Base-by-base conservation (phyloP, 2,113 vertebrate genomes). In the Burhinus bistriatus region DNA sequence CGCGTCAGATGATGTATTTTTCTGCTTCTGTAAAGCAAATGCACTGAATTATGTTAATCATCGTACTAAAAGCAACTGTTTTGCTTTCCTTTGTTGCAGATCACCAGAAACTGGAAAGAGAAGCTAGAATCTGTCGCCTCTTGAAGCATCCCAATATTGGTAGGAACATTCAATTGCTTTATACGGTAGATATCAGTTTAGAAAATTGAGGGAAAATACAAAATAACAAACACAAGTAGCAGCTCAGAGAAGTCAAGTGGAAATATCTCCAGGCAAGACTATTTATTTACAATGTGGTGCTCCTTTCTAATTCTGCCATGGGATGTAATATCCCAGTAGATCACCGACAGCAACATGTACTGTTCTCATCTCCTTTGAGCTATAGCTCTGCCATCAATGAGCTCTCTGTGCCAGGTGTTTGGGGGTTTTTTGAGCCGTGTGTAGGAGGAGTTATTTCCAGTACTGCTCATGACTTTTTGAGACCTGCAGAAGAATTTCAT, bases 41-140 rank as follows among this genome's bases (percentile, higher is more conserved):
- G 19, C 15, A 29, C 23, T 77, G 21, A 47, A n/a, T 32, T 44
- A 7, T 38, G 49, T 84, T 70, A 15, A 55, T 87, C 36, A 77
- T 79, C 40, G 22, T 72, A 16, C n/a, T 95, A 77, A 97, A 92
- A 76, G 22, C 68, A 78, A 14, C 44, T 66, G 57, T 83, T 94
- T 27, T 87, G 12, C 57, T 89, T 92, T 87, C 66, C 29, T 93
- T 83, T 94, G 30, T 85, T 96, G 86, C 95, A 99, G 99, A 99
- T 98, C 99, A 99, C 94, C 99, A 99, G 98, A 99, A 99, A 97
- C 90, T 99, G 98, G 99, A 99, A 98, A 98, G 99, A 89, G 99
- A 99, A 98, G 99, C 99, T 93, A 98, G 99, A 96, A 99, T 99
- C 97, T 99, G 99, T 97, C 99, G 99, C 72, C 99, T 99, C 92